Evolutionary conservation across 2,113 vertebrate genomes (phyloP).

Genomic region (Coturnix japonica): DNA sequence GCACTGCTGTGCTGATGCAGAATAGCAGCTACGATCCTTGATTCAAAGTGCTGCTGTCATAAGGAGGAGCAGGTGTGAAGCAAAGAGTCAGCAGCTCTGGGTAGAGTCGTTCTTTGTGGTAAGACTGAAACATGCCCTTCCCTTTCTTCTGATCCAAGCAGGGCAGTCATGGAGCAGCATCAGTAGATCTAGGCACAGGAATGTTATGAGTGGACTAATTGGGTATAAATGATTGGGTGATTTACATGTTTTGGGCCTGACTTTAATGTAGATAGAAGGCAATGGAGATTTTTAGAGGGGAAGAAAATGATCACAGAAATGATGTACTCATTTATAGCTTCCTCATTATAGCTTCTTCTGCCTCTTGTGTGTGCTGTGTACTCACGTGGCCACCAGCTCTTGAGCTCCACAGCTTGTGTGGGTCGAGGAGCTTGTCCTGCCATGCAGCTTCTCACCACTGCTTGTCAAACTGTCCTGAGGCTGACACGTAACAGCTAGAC

Average conservation of each 20-base stretch:
- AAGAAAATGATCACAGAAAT: not conserved
- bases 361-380: not conserved
- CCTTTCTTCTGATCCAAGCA: not conserved
- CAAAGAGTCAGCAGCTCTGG: not conserved
- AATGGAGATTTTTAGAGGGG: not conserved
- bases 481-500: not conserved
- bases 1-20: not conserved
- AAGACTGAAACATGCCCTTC: not conserved
- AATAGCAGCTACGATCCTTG: not conserved
- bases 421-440: not conserved
- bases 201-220: not conserved
- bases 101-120: not conserved
- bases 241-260: not conserved
- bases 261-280: not conserved
- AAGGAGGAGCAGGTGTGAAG: not conserved
- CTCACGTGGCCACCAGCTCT: fast-evolving
- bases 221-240: not conserved
- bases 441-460: not conserved
- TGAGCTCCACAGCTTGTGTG: fast-evolving
- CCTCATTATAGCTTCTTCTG: not conserved
- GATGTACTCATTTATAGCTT: not conserved
- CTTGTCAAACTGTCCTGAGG: not conserved
- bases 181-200: not conserved
- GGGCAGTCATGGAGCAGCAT: not conserved
- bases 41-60: not conserved